A percentile compares a stretch with the other conserved stretches of the same genome.
Evolutionary conservation across 2,888 invertebrate genomes (phyloP).

Genomic region (Platerodrilus igneus): DNA sequence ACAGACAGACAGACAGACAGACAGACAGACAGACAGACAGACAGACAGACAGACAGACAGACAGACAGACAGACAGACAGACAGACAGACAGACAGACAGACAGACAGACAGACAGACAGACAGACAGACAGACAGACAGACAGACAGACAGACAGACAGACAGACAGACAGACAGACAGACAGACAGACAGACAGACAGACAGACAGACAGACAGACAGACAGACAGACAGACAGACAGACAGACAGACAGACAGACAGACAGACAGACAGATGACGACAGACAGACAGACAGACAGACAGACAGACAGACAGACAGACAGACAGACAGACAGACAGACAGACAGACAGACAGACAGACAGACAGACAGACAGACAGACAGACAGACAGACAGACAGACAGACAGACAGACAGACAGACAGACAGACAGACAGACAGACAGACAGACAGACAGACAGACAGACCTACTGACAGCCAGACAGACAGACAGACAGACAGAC

Average conservation of each 20-base stretch:
- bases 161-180: constrained; percentile 2
- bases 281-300: constrained; percentile 4
- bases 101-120: background rate
- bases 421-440: constrained; percentile 4
- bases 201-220: background rate
- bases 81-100: constrained; percentile 2
- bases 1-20: constrained; percentile 1
- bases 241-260: background rate
- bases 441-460: constrained; percentile 4
- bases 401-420: constrained; percentile 6
- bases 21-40: constrained; percentile 2
- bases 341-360: background rate
- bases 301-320: constrained; percentile 5
- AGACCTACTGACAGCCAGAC: constrained; percentile 3
- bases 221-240: constrained; percentile 2
- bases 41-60: background rate
- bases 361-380: constrained; percentile 4
- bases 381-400: constrained; percentile 9
- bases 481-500: constrained; percentile 4
- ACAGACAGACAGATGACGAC: no score
- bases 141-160: constrained; percentile 1
- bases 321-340: constrained; percentile 4
- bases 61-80: background rate
- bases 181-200: background rate
- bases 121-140: background rate